Evolutionary conservation across 2,797 vertebrate species (phyloP).

Genomic region (Falco concolor): DNA sequence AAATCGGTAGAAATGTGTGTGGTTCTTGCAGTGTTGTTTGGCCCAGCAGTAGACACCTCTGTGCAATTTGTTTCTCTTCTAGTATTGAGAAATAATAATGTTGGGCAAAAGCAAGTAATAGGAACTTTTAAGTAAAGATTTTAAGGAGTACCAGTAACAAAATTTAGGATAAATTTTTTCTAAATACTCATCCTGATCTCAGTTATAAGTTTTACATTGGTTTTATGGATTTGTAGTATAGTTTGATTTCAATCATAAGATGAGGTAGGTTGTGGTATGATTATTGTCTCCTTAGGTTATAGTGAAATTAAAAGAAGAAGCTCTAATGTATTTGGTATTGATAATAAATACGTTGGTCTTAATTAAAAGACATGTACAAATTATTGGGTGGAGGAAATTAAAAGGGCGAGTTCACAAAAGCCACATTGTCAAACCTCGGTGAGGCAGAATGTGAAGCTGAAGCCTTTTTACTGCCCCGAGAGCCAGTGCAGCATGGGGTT

Average conservation of each 20-base stretch:
- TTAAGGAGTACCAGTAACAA: neutral
- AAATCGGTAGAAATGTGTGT: neutral
- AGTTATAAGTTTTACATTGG: neutral
- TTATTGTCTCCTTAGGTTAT: neutral
- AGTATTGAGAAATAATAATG: neutral
- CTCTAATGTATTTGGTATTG: neutral
- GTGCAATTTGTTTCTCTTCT: neutral
- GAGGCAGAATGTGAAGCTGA: neutral
- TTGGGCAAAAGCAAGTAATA: neutral
- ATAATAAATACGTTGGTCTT: neutral
- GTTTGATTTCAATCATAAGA: neutral
- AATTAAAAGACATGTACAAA: neutral
- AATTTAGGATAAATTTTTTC: rapidly evolving
- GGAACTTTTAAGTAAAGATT: neutral
- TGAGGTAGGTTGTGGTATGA: neutral
- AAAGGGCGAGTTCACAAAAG: neutral
- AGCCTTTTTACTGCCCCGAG: neutral
- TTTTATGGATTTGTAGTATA: neutral
- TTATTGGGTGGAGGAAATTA: neutral
- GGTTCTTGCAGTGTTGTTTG: neutral
- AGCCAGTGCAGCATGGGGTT: neutral
- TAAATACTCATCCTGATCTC: neutral
- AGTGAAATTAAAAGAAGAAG: neutral
- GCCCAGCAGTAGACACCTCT: neutral
- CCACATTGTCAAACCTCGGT: neutral